A percentile compares a stretch with the other conserved stretches of the same genome.
Conservation (phyloP, 2,888 invertebrate genomes). For the Nasonia oneida region DNA sequence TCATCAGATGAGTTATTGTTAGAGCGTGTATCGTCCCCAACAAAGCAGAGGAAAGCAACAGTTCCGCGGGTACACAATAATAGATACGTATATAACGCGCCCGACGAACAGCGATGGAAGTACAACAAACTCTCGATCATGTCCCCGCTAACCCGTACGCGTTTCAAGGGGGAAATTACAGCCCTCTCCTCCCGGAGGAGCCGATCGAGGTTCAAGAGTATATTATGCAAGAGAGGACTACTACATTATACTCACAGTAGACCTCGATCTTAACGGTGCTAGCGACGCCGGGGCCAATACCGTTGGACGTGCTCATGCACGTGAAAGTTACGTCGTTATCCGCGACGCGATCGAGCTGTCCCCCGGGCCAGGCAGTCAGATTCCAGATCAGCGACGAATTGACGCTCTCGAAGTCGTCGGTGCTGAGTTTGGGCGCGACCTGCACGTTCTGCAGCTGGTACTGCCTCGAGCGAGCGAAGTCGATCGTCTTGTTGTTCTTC, state of each 20-base stretch:
- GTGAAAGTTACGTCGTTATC: conserved; percentile 88
- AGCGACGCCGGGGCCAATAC: conserved; percentile 89
- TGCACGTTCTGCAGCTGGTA: conserved; percentile 86
- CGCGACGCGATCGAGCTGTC: conserved; percentile 86
- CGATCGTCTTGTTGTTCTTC: conserved; percentile 87
- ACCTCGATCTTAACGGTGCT: conserved; percentile 92
- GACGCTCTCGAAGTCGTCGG: conserved; percentile 93
- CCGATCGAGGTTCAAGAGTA: neutral
- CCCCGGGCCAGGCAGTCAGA: conserved; percentile 90
- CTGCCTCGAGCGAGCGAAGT: conserved; percentile 81
- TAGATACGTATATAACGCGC: neutral
- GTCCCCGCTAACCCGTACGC: neutral
- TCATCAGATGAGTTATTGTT: neutral
- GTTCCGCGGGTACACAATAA: neutral
- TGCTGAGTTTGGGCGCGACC: conserved; percentile 87
- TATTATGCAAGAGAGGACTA: too few species aligned
- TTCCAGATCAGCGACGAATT: conserved; percentile 94
- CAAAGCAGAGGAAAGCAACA: conserved; percentile 3
- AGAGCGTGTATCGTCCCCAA: neutral
- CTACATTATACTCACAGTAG: conserved; percentile 87
- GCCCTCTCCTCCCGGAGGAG: neutral
- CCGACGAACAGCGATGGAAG: neutral
- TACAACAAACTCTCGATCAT: conserved; percentile 8
- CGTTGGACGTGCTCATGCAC: conserved; percentile 89
- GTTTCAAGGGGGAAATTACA: neutral